Conservation (phyloP, 2,797 vertebrate genomes). For the Cryptoprocta ferox region DNA sequence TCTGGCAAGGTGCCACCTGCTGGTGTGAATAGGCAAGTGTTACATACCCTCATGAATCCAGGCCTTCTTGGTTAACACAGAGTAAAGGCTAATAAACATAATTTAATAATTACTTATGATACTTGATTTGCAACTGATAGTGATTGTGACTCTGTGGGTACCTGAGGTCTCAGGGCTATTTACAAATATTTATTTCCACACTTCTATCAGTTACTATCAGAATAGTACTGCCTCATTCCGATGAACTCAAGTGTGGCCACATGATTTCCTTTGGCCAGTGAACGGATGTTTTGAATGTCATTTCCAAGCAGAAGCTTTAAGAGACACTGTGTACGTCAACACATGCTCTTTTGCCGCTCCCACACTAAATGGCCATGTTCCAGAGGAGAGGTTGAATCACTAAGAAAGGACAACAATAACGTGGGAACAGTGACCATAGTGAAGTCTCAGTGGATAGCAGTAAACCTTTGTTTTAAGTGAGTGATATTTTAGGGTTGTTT, state of each 20-base stretch:
- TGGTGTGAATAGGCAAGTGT: background rate
- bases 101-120: constrained; percentile 41
- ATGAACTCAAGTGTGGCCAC: background rate
- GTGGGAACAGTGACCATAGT: background rate
- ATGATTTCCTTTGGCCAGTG: background rate
- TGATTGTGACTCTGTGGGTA: background rate
- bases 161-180: background rate
- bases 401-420: background rate
- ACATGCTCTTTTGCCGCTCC: background rate
- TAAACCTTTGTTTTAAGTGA: background rate
- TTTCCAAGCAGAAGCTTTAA: constrained; percentile 18
- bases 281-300: background rate
- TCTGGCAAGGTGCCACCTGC: background rate
- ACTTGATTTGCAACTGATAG: background rate
- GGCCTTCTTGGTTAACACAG: background rate
- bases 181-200: background rate
- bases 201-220: background rate
- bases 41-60: background rate
- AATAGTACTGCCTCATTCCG: background rate
- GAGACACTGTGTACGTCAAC: background rate
- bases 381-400: background rate
- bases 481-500: background rate
- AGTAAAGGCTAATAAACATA: background rate
- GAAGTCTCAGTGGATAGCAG: background rate
- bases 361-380: background rate